These are phyloP conservation scores for Trematomus bernacchii DNA, from an alignment of 2,797 vertebrate species.

Conservation along the genomic window DNA sequence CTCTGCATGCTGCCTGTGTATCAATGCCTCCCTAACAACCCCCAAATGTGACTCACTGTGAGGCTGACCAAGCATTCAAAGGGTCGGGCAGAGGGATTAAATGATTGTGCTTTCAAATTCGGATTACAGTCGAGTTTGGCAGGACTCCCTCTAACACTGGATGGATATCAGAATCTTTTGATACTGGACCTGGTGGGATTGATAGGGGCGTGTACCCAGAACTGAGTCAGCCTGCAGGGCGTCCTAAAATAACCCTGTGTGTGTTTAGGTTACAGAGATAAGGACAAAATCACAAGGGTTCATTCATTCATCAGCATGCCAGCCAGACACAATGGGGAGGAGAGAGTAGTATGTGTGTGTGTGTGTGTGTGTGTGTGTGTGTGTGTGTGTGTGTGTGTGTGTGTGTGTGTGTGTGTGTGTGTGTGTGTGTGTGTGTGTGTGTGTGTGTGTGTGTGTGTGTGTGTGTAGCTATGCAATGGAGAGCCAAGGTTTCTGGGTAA, in stretches of 20 bases:
- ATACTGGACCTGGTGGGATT: conserved; percentile 22
- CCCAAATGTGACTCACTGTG: conserved; percentile 2
- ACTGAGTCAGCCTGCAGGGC: conserved; percentile 44
- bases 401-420: conserved; percentile 4
- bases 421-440: conserved; percentile 23
- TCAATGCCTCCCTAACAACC: conserved; percentile 25
- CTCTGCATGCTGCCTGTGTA: conserved; percentile 5
- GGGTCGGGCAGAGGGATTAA: conserved; percentile 36
- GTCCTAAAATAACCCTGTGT: conserved; percentile 38
- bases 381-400: conserved; percentile 12
- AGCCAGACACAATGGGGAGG: conserved; percentile 72
- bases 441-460: conserved; percentile 20
- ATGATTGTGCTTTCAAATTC: conserved; percentile 53
- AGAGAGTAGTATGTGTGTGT: conserved; percentile 2
- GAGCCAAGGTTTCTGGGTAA: conserved; percentile 65
- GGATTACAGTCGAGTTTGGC: conserved; percentile 57
- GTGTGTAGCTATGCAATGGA: conserved; percentile 43
- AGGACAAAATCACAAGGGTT: conserved; percentile 59
- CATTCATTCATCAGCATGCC: conserved; percentile 74
- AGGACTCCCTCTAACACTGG: conserved; percentile 10
- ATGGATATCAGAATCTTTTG: conserved; percentile 35
- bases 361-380: conserved; percentile 27
- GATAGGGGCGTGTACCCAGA: conserved; percentile 29
- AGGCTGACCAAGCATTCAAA: conserved; percentile 42
- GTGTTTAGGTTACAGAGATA: conserved; percentile 71